Evolutionary conservation across 2,888 invertebrate species (phyloP), one percentile per base, ranked within the genome.

Genomic region (Drosophila rubida): DNA sequence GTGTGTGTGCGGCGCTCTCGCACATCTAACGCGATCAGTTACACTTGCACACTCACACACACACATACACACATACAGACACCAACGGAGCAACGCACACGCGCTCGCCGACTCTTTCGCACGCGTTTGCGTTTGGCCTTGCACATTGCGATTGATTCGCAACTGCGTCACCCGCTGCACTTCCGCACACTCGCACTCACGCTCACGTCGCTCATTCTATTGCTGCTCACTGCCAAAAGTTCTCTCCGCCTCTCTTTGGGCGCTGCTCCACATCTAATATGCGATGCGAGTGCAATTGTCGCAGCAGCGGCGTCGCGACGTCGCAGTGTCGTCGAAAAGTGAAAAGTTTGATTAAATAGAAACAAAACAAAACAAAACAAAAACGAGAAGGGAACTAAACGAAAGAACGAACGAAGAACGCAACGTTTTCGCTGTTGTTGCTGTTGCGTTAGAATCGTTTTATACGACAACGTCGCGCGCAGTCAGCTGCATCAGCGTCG

Each of bases 1-100:
- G 32, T 35, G 35, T 49, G 32, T 13, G 35, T 14, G 13, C 37
- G 8, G 66, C 66, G 39, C 54, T 44, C 44, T 44, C 58, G 50
- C 65, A 71, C 61, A 66, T 74, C 73, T 78, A 83, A 80, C 61
- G 58, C 78, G 83, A 83, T 80, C 83, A 72, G 78, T 78, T 80
- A 78, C 81, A 83, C 82, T 80, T 79, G 75, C 32, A 69, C 60
- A 66, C 53, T 8, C 41, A 60, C 60, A 57, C 32, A 54, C 59
- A 53, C 53, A 63, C 11, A 13, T 19, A 23, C 48, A 44, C 54
- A 13, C 54, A n/a, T 6, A 23, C 41, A 27, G n/a, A n/a, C 22
- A 51, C 37, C 55, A 27, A 9, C 49, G 19, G 2, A 13, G 9
- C 14, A 25, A 51, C 57, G 49, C 65, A 48, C 44, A 57, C 60